Evolutionary conservation across 2,888 invertebrate species (phyloP), one percentile per base, ranked within the genome.

Genomic region (Plagiodera versicolora): DNA sequence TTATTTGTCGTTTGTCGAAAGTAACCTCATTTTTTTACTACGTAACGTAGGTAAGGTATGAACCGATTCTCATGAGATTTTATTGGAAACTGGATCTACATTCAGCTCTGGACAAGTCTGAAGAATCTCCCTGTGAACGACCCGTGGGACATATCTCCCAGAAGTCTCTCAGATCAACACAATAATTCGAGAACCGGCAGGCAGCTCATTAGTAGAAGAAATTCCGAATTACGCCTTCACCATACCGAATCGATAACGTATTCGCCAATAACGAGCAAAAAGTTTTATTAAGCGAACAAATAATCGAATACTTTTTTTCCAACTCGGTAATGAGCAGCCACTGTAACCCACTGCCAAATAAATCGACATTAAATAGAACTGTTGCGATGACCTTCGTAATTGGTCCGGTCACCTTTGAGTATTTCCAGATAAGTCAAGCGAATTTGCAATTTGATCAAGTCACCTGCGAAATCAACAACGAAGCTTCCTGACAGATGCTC

Each of bases 401-500:
- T 65, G 63, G 65, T 32, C 28, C 32, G 65, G 52, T 56, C 67
- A 65, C 67, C 63, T 64, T 67, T 61, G 39, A 28, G 57, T 50
- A 46, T 51, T 52, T 54, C 50, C 57, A 20, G 50, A 57, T 49
- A 39, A 30, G 20, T 20, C 4, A 39, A 39, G 4, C 11, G 39
- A n/a, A 39, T 10, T 39, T 14, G 39, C 14, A 14, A 24, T 24
- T 24, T 3, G 24, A 24, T 49, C 17, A 49, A 49, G 28, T 14
- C 28, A 50, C 32, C 18, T 30, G 32, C 16, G 28, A 6, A 39
- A 39, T 2, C 8, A 39, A 39, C 4, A 8, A 14, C 4, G n/a
- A 14, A 4, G n/a, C n/a, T 39, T 10, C 39, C 39, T 39, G 14
- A n/a, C 39, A 39, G 39, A 14, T 39, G 39, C 39, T n/a, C 1